A percentile compares a stretch with the other conserved stretches of the same genome.
Conservation (phyloP, 2,888 invertebrate genomes). For the Mylabris sibirica region DNA sequence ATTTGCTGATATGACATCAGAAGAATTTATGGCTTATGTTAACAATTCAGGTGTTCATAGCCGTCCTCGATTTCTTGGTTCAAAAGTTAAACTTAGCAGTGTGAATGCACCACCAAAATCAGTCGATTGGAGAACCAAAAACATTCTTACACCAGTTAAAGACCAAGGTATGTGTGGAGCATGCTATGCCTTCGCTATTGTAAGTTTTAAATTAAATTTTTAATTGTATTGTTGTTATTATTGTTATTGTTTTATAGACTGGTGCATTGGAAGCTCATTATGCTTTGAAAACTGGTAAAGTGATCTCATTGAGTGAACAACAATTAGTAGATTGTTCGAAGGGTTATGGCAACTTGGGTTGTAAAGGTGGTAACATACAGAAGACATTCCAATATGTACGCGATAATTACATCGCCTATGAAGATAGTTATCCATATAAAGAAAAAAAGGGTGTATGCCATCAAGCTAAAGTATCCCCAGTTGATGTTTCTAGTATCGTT, state of each 20-base stretch:
- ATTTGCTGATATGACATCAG: conserved; percentile 34
- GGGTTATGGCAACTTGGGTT: conserved; percentile 63
- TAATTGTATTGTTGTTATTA: not conserved
- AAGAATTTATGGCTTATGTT: conserved; percentile 31
- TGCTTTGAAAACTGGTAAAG: conserved; percentile 61
- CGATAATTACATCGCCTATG: conserved; percentile 65
- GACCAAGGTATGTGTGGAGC: conserved; percentile 92
- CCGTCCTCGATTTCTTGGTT: not conserved
- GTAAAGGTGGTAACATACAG: conserved; percentile 64
- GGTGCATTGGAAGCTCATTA: conserved; percentile 64
- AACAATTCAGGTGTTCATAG: not conserved
- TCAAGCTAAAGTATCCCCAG: conserved; percentile 24
- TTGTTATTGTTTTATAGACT: conserved; percentile 54
- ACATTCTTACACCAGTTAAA: conserved; percentile 88
- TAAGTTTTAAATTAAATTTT: not conserved
- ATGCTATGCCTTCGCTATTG: conserved; percentile 78
- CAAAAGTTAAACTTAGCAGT: conserved; percentile 63
- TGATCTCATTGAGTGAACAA: conserved; percentile 65
- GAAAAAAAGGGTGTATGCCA: conserved; percentile 41
- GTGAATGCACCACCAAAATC: conserved; percentile 69
- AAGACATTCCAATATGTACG: conserved; percentile 61
- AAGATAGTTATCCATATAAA: conserved; percentile 64
- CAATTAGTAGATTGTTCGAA: conserved; percentile 65
- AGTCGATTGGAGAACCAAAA: conserved; percentile 85
- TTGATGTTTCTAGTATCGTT: conserved; percentile 67